phyloP scores from a whole-genome alignment of 2,113 vertebrate genomes.

The Smithornis capensis region DNA sequence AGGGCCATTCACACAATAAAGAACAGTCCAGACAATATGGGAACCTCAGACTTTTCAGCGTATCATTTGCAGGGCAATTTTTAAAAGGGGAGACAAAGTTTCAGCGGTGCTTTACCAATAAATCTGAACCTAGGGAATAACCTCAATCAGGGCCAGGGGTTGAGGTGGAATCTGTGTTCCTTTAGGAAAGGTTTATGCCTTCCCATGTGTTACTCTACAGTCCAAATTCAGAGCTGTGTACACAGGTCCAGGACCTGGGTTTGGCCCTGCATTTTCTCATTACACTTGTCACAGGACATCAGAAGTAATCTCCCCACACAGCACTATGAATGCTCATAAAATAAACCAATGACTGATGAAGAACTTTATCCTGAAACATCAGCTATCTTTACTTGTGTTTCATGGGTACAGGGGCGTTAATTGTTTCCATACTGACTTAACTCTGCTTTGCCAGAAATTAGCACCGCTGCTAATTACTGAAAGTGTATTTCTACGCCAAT shows the following conservation, averaged over 20 bases:
- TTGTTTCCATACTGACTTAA: slow-evolving; percentile 35
- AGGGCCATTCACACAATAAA: neutral
- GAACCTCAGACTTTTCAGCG: slow-evolving; percentile 37
- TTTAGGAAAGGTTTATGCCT: slow-evolving; percentile 36
- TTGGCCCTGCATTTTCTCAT: slow-evolving; percentile 40
- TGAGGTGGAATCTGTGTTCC: slow-evolving; percentile 1
- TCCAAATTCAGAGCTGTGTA: neutral
- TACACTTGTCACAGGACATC: slow-evolving; percentile 22
- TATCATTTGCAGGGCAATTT: slow-evolving; percentile 28
- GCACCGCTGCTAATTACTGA: neutral
- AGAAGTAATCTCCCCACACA: slow-evolving; percentile 38
- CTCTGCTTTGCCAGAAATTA: slow-evolving; percentile 36
- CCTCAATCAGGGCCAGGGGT: neutral
- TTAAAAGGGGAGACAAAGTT: slow-evolving; percentile 51
- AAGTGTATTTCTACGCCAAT: neutral
- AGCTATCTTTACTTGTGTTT: slow-evolving; percentile 39
- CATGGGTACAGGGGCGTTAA: slow-evolving; percentile 17
- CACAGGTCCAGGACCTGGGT: neutral
- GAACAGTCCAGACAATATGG: slow-evolving; percentile 17
- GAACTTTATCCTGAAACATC: slow-evolving; percentile 45
- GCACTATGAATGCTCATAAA: slow-evolving; percentile 45
- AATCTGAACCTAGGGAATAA: neutral
- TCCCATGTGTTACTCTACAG: slow-evolving; percentile 13
- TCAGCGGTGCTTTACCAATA: slow-evolving; percentile 19
- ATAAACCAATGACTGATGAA: slow-evolving; percentile 54